Evolutionary conservation across 2,113 vertebrate genomes (phyloP).

Genomic region (Ctenodactylus gundi): DNA sequence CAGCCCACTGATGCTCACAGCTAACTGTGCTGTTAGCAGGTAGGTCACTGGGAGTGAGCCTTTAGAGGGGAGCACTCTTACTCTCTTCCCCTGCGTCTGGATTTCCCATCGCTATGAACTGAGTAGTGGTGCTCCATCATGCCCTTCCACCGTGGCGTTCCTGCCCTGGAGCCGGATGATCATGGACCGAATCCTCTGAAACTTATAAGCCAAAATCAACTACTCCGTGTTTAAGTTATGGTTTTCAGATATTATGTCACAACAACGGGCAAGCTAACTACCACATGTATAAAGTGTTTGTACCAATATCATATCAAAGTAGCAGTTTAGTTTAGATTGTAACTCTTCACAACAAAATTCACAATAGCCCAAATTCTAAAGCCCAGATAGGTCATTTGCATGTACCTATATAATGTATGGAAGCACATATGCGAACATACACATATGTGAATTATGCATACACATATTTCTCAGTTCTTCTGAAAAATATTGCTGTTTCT

Average conservation of each 20-base stretch:
- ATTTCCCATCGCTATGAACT: background rate
- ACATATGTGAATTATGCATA: background rate
- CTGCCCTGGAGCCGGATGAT: background rate
- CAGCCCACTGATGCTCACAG: background rate
- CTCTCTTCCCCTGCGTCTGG: background rate
- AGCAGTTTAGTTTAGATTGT: background rate
- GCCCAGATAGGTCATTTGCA: background rate
- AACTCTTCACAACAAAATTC: constrained; percentile 1
- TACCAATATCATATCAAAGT: background rate
- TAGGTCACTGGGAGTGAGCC: no score
- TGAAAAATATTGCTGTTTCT: no score
- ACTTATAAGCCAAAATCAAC: background rate
- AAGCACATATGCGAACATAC: background rate
- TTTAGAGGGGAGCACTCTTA: background rate
- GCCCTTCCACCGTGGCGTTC: background rate
- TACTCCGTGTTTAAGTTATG: no score
- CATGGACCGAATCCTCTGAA: background rate
- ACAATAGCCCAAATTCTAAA: background rate
- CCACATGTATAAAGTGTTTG: no score
- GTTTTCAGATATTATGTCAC: no score
- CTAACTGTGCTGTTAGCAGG: background rate
- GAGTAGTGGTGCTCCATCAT: background rate
- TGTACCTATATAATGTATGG: background rate
- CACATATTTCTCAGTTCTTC: no score
- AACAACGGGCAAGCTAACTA: no score